Conservation (phyloP, 2,888 invertebrate genomes). For the Luperina testacea region DNA sequence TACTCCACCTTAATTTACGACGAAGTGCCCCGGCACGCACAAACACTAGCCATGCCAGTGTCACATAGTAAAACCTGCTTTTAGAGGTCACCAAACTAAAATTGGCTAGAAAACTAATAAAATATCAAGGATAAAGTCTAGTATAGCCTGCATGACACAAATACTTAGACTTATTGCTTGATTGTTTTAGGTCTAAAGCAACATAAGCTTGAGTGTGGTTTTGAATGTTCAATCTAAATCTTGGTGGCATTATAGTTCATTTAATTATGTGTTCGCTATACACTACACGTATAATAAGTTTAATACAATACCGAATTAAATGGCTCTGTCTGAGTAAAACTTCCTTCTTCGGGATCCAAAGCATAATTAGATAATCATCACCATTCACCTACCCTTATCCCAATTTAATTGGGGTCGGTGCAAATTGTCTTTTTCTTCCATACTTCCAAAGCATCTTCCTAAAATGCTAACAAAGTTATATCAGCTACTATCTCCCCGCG, state of each 20-base stretch:
- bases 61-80: conserved; percentile 52
- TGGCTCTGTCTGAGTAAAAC: not conserved
- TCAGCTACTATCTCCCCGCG: conserved; percentile 38
- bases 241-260: not conserved
- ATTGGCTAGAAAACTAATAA: conserved; percentile 55
- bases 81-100: conserved; percentile 46
- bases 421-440: not conserved
- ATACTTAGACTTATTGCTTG: conserved; percentile 16
- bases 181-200: conserved; percentile 9
- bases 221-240: not conserved
- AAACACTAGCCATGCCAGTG: conserved; percentile 51
- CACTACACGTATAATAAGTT: too few species aligned
- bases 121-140: conserved; percentile 48
- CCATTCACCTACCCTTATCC: not conserved
- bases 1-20: conserved; percentile 51
- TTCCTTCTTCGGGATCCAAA: not conserved
- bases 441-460: not conserved
- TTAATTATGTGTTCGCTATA: not conserved
- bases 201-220: not conserved
- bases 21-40: conserved; percentile 46
- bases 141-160: conserved; percentile 7
- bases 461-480: conserved; percentile 12
- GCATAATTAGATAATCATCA: not conserved
- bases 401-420: not conserved
- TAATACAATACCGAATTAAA: not conserved